Percentiles rank a stretch among this genome's conserved stretches.
Evolutionary conservation across 2,888 invertebrate genomes (phyloP).

Genomic region (Ophion obscuratus): DNA sequence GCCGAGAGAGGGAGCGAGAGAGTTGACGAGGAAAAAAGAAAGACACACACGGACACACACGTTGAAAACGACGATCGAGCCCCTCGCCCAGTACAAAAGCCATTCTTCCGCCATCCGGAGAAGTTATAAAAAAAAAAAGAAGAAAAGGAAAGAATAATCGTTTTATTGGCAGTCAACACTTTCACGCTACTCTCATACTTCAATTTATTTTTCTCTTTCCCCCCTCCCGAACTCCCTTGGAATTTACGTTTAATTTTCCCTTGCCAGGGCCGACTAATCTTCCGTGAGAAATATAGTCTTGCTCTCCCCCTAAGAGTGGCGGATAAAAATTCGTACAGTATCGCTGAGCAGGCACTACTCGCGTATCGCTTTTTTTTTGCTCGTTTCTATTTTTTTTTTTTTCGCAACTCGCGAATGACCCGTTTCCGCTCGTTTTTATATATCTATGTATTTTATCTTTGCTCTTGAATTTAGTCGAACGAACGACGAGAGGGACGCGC

Average conservation of each 20-base stretch:
- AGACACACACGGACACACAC: conserved; percentile 42
- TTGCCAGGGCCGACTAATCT: conserved; percentile 60
- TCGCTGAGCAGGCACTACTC: conserved; percentile 81
- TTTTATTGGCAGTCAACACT: conserved; percentile 64
- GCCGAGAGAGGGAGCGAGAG: not conserved
- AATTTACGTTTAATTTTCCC: conserved; percentile 30
- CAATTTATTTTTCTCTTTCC: conserved; percentile 31
- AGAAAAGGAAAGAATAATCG: conserved; percentile 40
- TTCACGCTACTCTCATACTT: conserved; percentile 40
- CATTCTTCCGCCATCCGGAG: conserved; percentile 57
- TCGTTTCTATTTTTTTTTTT: conserved; percentile 13
- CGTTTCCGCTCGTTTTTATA: not conserved
- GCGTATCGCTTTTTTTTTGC: conserved; percentile 78
- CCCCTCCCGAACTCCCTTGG: conserved; percentile 9
- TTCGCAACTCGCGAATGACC: not conserved
- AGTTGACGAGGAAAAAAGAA: conserved; percentile 4
- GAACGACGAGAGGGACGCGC: conserved; percentile 81
- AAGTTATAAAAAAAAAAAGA: conserved; percentile 45
- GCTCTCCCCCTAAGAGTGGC: conserved; percentile 65
- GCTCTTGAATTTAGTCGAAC: conserved; percentile 78
- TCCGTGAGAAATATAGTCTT: conserved; percentile 69
- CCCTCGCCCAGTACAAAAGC: conserved; percentile 65
- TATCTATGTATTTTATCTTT: conserved; percentile 9
- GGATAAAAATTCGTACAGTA: conserved; percentile 78
- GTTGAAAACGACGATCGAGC: conserved; percentile 44